Percentiles rank a stretch among this genome's conserved stretches.
phyloP scores from a whole-genome alignment of 2,797 vertebrate genomes.

The Microchirus variegatus region DNA sequence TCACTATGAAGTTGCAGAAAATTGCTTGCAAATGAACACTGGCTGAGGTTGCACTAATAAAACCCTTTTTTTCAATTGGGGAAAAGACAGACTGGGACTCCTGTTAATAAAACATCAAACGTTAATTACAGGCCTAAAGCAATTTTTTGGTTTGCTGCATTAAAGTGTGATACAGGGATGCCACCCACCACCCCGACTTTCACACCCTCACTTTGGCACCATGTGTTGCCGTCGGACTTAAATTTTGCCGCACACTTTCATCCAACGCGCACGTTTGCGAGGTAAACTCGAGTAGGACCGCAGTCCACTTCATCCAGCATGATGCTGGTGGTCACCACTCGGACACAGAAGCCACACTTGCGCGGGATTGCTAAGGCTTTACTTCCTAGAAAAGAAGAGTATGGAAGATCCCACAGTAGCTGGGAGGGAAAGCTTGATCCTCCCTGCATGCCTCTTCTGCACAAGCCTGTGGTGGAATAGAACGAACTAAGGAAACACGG shows the following conservation, averaged over 20 bases:
- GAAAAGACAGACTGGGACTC: background rate
- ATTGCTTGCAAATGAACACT: background rate
- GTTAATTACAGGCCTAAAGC: background rate
- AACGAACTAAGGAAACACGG: conserved; percentile 30
- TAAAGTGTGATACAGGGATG: background rate
- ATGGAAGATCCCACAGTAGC: conserved; percentile 41
- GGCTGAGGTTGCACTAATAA: background rate
- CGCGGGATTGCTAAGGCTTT: conserved; percentile 12
- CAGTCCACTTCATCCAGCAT: background rate
- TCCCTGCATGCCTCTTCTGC: conserved; percentile 48
- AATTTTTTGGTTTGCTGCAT: background rate
- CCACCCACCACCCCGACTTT: background rate
- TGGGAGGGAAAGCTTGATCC: conserved; percentile 48
- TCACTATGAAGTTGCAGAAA: background rate
- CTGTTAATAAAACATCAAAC: background rate
- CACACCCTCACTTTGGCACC: background rate
- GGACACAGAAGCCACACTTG: conserved; percentile 13
- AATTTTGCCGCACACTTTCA: background rate
- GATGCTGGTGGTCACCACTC: background rate
- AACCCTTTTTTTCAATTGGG: background rate
- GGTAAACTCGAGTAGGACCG: background rate
- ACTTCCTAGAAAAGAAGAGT: conserved; percentile 30
- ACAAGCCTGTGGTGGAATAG: conserved; percentile 52
- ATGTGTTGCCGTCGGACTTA: background rate
- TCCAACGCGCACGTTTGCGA: background rate